phyloP scores from a whole-genome alignment of 2,113 vertebrate species.

The Apistogramma diplotaenia region DNA sequence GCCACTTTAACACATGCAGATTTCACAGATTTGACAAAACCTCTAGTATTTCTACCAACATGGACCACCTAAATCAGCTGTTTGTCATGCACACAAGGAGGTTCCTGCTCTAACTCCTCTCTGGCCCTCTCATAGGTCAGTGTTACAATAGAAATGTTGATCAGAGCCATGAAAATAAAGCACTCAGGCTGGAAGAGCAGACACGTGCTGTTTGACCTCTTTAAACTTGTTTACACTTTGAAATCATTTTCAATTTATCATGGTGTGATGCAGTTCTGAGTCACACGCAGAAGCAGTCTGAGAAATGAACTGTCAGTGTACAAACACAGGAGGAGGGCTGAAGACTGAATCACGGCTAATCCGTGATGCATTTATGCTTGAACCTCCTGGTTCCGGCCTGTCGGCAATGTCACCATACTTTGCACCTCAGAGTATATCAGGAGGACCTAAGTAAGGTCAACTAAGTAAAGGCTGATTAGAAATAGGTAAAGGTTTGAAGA shows the following conservation, averaged over 20 bases:
- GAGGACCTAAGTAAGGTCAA: no score
- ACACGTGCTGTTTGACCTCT: not conserved
- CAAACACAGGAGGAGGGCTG: constrained; percentile 6
- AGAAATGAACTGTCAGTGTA: constrained; percentile 30
- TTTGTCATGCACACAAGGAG: no score
- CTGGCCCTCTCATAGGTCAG: no score
- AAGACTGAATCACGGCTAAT: constrained; percentile 44
- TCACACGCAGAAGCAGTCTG: constrained; percentile 31
- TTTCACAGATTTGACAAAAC: no score
- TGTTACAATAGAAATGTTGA: no score
- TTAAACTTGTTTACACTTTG: constrained; percentile 36
- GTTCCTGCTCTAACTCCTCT: no score
- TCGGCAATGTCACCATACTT: not conserved
- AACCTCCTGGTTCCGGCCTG: constrained; percentile 7
- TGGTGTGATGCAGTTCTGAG: constrained; percentile 34
- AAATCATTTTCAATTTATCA: constrained; percentile 37
- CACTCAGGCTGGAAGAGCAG: not conserved
- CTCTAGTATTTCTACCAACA: no score
- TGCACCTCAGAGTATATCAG: not conserved
- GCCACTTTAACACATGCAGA: no score
- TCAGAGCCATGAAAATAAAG: no score
- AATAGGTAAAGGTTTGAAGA: no score
- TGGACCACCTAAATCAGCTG: no score
- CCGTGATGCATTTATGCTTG: constrained; percentile 21
- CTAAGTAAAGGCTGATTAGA: not conserved